Conservation (phyloP, 2,113 vertebrate genomes). For the Archilochus colubris region DNA sequence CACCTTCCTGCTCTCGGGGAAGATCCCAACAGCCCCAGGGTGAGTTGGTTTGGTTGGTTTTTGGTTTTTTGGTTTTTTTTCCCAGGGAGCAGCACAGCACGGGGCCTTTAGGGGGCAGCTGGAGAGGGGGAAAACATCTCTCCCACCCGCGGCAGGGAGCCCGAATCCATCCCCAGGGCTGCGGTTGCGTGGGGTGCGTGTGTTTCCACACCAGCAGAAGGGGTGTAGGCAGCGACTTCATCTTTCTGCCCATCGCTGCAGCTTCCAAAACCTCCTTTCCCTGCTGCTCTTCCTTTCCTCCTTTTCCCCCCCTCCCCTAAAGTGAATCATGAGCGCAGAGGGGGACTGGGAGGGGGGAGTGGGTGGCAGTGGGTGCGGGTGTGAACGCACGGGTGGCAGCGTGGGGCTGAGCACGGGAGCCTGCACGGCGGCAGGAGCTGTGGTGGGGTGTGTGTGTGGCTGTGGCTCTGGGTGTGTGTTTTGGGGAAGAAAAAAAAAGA, state of each 20-base stretch:
- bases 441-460: accelerated
- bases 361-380: neutral
- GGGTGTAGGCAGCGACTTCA: neutral
- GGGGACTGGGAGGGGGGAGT: neutral
- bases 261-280: neutral
- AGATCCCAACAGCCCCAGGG: no score
- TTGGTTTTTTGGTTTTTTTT: no score
- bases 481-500: neutral
- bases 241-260: neutral
- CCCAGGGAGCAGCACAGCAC: neutral
- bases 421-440: neutral
- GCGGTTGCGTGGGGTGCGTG: accelerated
- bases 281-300: neutral
- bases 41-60: no score
- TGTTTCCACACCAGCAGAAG: neutral
- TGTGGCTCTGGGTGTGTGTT: accelerated
- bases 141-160: neutral
- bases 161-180: accelerated
- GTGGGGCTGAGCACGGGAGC: neutral
- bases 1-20: neutral
- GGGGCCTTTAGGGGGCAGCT: no score
- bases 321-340: neutral
- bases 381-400: neutral
- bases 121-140: accelerated
- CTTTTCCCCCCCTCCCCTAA: neutral